These are phyloP conservation scores for Stichopus chloronotus DNA, from an alignment of 35 echinoderm and acorn worm genomes.

Conservation along the genomic window DNA sequence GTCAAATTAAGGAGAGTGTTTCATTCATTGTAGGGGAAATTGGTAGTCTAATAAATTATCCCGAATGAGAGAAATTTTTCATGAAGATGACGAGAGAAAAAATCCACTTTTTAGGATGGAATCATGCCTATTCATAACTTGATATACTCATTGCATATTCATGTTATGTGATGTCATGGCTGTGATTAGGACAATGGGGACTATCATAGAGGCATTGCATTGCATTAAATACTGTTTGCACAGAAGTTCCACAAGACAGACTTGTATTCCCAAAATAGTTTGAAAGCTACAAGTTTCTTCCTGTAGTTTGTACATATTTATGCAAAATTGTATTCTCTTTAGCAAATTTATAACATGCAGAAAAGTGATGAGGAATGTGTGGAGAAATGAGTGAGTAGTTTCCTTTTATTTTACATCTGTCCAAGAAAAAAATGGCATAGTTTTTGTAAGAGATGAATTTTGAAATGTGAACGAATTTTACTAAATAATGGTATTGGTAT, in stretches of 20 bases:
- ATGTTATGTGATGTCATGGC: too few species aligned
- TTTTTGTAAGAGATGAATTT: not conserved
- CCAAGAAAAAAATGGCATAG: not conserved
- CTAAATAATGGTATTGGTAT: not conserved
- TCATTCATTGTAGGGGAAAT: too few species aligned
- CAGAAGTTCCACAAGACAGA: not conserved
- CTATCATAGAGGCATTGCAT: too few species aligned
- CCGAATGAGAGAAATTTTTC: too few species aligned
- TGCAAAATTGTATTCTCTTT: not conserved
- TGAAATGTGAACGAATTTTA: conserved; percentile 1
- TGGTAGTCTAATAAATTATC: too few species aligned
- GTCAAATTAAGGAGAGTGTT: too few species aligned
- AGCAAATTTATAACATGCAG: not conserved
- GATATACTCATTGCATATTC: too few species aligned
- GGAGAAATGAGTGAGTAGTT: not conserved
- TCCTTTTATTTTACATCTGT: not conserved
- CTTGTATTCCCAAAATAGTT: not conserved
- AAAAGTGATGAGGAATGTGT: not conserved
- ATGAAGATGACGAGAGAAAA: too few species aligned
- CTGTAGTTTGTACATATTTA: not conserved
- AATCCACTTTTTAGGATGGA: too few species aligned
- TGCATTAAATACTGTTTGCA: not conserved
- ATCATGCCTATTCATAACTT: too few species aligned
- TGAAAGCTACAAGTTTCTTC: not conserved
- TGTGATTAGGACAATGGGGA: too few species aligned